Base-by-base conservation (phyloP, 2,113 vertebrate genomes). In the Grammomys surdaster region DNA sequence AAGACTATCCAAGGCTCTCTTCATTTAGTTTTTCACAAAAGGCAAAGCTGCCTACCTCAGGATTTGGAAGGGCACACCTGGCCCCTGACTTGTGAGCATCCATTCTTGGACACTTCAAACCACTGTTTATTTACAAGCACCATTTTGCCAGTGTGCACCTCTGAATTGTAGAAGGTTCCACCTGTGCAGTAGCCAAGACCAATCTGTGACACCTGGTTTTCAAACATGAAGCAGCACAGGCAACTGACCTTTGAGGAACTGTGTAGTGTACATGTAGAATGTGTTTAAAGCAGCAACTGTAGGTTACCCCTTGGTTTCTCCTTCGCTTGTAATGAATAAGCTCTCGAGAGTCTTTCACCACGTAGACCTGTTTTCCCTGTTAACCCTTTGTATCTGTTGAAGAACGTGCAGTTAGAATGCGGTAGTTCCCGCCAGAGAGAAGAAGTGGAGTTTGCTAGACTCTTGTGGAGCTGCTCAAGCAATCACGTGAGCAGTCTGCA, bases 381-480 rank as follows among this genome's bases (percentile, higher is more conserved):
- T 92, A n/a, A 92, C 58, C 5, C 0, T 91, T 4, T 40, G n/a
- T n/a, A 5, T 77, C 12, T 77, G 20, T 7, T 17, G 14, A 36
- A 88, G 56, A 87, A 12, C 72, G 84, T 69, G 75, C 56, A 75
- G 40, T 81, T 40, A 75, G 28, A 26, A 70, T 78, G 10, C 4
- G 78, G 10, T 36, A 36, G 56, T 22, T 92, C 54, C 28, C 48
- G 36, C 22, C 26, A 48, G 58, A 91, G 24, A 86, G 24, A 81
- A 86, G 31, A 81, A 60, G 12, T 88, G 36, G 2, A 26, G 43
- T 92, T 63, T 92, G 69, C 81, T 54, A 87, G 93, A 90, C 31
- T 51, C 88, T 73, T 69, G 10, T 17, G 56, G 40, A 76, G 28
- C 73, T 70, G 0, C 43, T 67, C 28, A 75, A 93, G 40, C 40